phyloP scores from a whole-genome alignment of 2,797 vertebrate species.

The Paedocypris micromegethes region DNA sequence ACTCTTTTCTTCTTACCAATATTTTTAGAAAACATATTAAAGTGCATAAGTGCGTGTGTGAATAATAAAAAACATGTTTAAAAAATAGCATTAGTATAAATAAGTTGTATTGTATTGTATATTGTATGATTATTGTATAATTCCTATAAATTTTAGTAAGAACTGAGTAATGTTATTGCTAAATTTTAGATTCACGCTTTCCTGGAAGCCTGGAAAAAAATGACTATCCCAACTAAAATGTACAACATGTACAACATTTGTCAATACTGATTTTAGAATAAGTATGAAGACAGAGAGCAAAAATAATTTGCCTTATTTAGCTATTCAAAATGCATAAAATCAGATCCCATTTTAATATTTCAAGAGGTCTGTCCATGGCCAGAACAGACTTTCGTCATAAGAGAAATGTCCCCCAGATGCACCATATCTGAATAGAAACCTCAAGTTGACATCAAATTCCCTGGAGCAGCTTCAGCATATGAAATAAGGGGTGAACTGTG shows the following conservation, averaged over 20 bases:
- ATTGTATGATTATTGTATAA: no score
- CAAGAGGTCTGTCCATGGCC: neutral
- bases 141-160: no score
- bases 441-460: slow-evolving; percentile 20
- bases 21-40: no score
- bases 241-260: neutral
- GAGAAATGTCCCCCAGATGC: slow-evolving; percentile 28
- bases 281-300: neutral
- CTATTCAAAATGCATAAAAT: slow-evolving; percentile 22
- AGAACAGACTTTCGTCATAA: slow-evolving; percentile 17
- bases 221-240: no score
- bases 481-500: slow-evolving; percentile 12
- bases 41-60: no score
- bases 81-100: no score
- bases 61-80: no score
- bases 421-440: slow-evolving; percentile 25
- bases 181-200: no score
- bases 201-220: no score
- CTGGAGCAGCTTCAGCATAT: slow-evolving; percentile 7
- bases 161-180: no score
- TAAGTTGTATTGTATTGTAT: no score
- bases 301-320: slow-evolving; percentile 1
- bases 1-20: no score
- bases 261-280: neutral
- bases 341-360: slow-evolving; percentile 13